Conservation (phyloP, 2,797 vertebrate genomes). For the Poliocrania exsul region DNA sequence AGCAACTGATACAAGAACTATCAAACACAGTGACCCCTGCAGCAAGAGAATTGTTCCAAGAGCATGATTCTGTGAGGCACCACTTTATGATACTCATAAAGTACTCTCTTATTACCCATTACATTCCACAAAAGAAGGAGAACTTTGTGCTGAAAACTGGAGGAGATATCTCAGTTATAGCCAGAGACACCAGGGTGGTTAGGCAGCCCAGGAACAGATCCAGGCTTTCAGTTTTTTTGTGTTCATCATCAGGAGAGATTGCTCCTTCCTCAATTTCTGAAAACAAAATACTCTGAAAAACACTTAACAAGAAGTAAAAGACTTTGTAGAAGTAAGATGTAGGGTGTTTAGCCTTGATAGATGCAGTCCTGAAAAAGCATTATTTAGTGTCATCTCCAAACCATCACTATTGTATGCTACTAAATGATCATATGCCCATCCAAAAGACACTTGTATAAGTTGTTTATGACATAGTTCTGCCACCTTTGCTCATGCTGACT, state of each 20-base stretch:
- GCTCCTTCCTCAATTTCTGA: not conserved
- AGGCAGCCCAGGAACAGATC: not conserved
- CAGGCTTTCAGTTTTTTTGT: not conserved
- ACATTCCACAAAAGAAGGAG: not conserved
- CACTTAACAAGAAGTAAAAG: not conserved
- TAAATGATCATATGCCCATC: not conserved
- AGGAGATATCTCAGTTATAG: not conserved
- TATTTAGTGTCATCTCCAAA: not conserved
- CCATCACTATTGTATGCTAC: not conserved
- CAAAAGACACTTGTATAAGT: not conserved
- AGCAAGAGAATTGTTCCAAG: not conserved
- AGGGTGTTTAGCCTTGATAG: not conserved
- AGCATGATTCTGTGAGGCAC: not conserved
- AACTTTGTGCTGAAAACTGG: not conserved
- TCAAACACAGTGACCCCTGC: not conserved
- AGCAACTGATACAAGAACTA: not conserved
- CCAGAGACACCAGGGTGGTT: accelerated
- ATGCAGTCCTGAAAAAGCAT: not conserved
- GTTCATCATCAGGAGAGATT: not conserved
- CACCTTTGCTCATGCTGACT: not conserved
- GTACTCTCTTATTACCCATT: not conserved
- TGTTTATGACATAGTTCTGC: not conserved
- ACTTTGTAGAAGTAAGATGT: not conserved
- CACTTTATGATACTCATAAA: not conserved
- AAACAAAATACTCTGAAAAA: not conserved